Base-by-base conservation (phyloP, 2,113 vertebrate genomes). In the Chaetops frenatus region DNA sequence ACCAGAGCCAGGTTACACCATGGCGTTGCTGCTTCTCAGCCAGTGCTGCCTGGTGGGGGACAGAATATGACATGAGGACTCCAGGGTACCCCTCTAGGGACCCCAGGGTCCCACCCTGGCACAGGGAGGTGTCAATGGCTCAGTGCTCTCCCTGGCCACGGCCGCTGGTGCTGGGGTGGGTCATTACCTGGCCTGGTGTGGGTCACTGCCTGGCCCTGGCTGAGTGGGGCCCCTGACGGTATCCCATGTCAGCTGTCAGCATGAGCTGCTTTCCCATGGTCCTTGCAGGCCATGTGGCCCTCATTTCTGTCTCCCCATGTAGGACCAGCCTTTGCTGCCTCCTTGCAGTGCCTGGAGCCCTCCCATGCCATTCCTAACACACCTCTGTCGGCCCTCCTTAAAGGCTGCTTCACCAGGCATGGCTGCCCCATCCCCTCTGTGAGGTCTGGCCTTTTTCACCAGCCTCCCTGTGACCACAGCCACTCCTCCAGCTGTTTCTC, bases 341-440 rank as follows among this genome's bases (percentile, higher is more conserved):
- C 33, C 9, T 27, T 51, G 13, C 5, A 21, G 50, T 7, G 13
- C 6, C 13, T 83, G 62, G 13, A 0, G 1, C 17, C 13, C 23
- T 81, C 14, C 7, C 10, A 6, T 1, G 1, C 10, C 29, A 11
- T 29, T 44, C 13, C 17, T 0, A 3, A 42, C 29, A 40, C 20
- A 16, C 7, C 36, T 53, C n/a, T 44, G 58, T 1, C 0, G 1
- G 10, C 20, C 5, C 29, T 28, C 31, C 44, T 29, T 38, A 35
- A 20, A 13, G 9, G 12, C 44, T 73, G 44, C 22, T 48, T 50
- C 2, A 0, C 9, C 38, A 69, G 40, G 7, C 9, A 18, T 0
- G 1, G 29, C 56, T 0, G 0, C 10, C 27, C 9, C 0, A 0
- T 48, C 21, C 16, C 15, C 23, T 77, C 25, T 2, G 0, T 20